These are phyloP conservation scores for Spodoptera litura DNA, from an alignment of 1,140 invertebrate genomes.

Conservation along the genomic window DNA sequence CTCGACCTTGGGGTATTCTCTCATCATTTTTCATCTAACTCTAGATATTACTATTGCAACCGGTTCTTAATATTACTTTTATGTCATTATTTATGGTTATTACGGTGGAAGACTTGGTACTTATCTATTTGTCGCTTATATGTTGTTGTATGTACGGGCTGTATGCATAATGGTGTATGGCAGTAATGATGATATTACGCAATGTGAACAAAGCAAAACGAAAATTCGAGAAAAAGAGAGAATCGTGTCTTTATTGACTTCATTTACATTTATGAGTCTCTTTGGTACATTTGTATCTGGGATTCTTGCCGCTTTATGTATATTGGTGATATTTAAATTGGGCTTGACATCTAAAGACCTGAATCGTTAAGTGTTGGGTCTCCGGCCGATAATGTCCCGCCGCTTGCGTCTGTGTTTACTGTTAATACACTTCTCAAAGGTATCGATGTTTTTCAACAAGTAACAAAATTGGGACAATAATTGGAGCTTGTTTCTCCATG, in stretches of 20 bases:
- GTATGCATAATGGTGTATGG: too few species aligned
- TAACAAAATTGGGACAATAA: background rate
- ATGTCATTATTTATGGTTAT: background rate
- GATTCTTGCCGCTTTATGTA: slow-evolving; percentile 10
- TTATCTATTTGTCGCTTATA: too few species aligned
- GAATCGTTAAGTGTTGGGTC: slow-evolving; percentile 2
- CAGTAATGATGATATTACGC: too few species aligned
- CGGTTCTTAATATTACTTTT: slow-evolving; percentile 3
- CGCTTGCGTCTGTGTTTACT: background rate
- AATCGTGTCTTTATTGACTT: background rate
- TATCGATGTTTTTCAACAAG: background rate
- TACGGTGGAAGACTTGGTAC: background rate
- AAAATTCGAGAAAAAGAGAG: background rate
- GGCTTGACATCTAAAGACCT: slow-evolving; percentile 31
- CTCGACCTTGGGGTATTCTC: slow-evolving; percentile 33
- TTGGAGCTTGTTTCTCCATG: background rate
- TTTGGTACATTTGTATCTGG: background rate
- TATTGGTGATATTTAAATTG: slow-evolving; percentile 27
- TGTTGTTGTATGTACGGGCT: too few species aligned
- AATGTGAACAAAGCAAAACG: too few species aligned
- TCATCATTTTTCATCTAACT: slow-evolving; percentile 1
- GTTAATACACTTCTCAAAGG: slow-evolving; percentile 13
- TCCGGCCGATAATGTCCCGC: slow-evolving; percentile 23
- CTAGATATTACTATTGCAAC: slow-evolving; percentile 16
- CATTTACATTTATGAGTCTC: slow-evolving; percentile 2